Base-by-base conservation (phyloP, 2,888 invertebrate species). In the Halictus quadricinctus region DNA sequence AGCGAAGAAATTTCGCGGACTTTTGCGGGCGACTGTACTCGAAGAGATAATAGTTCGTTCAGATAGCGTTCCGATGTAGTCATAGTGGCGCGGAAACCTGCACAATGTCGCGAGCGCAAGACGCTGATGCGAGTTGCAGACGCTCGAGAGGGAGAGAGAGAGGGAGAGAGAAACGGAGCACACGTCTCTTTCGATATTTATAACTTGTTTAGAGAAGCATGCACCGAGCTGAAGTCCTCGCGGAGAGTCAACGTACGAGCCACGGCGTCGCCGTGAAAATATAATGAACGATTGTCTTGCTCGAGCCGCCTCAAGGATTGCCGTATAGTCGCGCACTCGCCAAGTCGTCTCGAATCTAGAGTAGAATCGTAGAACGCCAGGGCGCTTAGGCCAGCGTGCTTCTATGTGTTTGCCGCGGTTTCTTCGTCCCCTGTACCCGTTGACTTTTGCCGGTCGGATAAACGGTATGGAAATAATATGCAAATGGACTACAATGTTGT, bases 131-230 rank as follows among this genome's bases (percentile, higher is more conserved):
- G 64, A 64, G 64, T 36, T 1, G 36, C 2, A 29, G 64, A 7
- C 29, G 64, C 0, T 2, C 13, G 60, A 25, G 60, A 25, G 29
- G 29, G 29, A n/a, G 60, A 64, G 29, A 29, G 15, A 64, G 29
- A 64, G 7, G 1, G 12, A n/a, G 10, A 58, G 58, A n/a, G 21
- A 58, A 60, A 25, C 8, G 54, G 50, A 73, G 48, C 58, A 75
- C 50, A n/a, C 76, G 76, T 72, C 75, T 81, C 76, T 64, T 75
- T 81, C 54, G 90, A 72, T 88, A 88, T 88, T 88, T 87, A 88
- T 81, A 88, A 87, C 88, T 85, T 85, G 88, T 88, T 88, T 88
- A 85, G 80, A 87, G 85, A 84, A 86, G 82, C 83, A 80, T 79
- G 81, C 66, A 69, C 18, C 2, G 76, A 76, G 76, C 66, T 41